A percentile compares a stretch with the other conserved stretches of the same genome.
These are phyloP conservation scores for Halichoeres trimaculatus DNA, from an alignment of 2,113 vertebrate genomes.

Conservation along the genomic window DNA sequence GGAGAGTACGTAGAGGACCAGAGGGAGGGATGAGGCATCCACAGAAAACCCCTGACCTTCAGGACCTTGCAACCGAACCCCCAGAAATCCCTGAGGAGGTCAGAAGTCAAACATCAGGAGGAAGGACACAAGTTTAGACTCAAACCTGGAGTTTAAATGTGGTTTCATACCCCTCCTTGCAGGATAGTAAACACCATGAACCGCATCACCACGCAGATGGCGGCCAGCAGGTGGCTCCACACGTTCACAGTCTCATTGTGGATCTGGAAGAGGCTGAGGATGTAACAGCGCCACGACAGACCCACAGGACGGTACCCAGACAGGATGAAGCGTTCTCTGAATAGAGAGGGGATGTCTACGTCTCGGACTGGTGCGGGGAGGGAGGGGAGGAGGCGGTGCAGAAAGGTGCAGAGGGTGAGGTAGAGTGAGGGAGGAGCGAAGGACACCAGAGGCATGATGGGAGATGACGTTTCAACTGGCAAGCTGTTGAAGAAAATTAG, in stretches of 20 bases:
- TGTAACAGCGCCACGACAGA: constrained; percentile 88
- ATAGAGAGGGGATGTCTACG: constrained; percentile 87
- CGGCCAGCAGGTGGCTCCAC: constrained; percentile 92
- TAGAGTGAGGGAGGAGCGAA: constrained; percentile 24
- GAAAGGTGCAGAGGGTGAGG: background rate
- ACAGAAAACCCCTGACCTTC: constrained; percentile 71
- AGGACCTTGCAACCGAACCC: constrained; percentile 64
- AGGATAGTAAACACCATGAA: constrained; percentile 48
- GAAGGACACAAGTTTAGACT: background rate
- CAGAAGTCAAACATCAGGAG: constrained; percentile 55
- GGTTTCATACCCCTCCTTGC: constrained; percentile 57
- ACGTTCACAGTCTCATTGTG: constrained; percentile 94
- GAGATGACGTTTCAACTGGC: background rate
- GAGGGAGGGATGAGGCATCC: constrained; percentile 81
- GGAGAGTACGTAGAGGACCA: constrained; percentile 87
- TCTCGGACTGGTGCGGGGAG: constrained; percentile 83
- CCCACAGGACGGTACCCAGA: constrained; percentile 88
- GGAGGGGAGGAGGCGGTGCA: constrained; percentile 77
- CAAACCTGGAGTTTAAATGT: background rate
- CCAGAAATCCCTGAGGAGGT: constrained; percentile 85
- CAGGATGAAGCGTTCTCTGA: constrained; percentile 90
- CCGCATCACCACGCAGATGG: constrained; percentile 50
- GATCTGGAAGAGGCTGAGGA: constrained; percentile 91
- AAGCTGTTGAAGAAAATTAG: too few species aligned
- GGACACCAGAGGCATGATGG: constrained; percentile 64